Evolutionary conservation across 2,113 vertebrate species (phyloP).

Genomic region (Peromyscus californicus): DNA sequence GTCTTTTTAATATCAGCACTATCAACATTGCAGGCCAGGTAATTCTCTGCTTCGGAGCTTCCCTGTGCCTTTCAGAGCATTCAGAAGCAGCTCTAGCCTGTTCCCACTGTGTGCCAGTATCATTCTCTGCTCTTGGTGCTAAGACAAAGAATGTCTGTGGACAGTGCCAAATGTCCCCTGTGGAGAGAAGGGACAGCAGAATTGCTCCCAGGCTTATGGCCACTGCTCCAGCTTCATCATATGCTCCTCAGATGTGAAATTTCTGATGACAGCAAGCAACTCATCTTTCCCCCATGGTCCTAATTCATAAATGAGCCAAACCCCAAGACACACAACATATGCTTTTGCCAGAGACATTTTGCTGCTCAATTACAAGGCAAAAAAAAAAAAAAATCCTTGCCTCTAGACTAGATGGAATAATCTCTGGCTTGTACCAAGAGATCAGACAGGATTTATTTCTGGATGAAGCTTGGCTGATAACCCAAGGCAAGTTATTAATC

Average conservation of each 20-base stretch:
- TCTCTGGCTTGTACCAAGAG: slow-evolving; percentile 81
- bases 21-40: not conserved
- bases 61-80: not conserved
- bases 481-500: slow-evolving; percentile 85
- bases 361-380: not conserved
- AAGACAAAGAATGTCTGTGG: not conserved
- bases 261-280: slow-evolving; percentile 42
- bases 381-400: slow-evolving; percentile 48
- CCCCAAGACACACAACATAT: slow-evolving; percentile 21
- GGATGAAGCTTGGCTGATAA: slow-evolving; percentile 81
- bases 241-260: slow-evolving; percentile 1
- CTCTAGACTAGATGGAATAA: slow-evolving; percentile 74
- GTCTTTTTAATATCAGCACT: not conserved
- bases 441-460: slow-evolving; percentile 87
- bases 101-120: too few relatives aligned
- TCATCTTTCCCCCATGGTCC: slow-evolving; percentile 8
- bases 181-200: not conserved
- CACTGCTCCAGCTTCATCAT: not conserved
- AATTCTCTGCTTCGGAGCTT: not conserved
- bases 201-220: not conserved
- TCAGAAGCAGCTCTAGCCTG: not conserved
- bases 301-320: slow-evolving; percentile 67
- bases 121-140: not conserved
- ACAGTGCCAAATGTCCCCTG: not conserved
- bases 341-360: slow-evolving; percentile 56